Evolutionary conservation across 2,797 vertebrate genomes (phyloP), one percentile per base, ranked within the genome.

Genomic region (Pampus argenteus): DNA sequence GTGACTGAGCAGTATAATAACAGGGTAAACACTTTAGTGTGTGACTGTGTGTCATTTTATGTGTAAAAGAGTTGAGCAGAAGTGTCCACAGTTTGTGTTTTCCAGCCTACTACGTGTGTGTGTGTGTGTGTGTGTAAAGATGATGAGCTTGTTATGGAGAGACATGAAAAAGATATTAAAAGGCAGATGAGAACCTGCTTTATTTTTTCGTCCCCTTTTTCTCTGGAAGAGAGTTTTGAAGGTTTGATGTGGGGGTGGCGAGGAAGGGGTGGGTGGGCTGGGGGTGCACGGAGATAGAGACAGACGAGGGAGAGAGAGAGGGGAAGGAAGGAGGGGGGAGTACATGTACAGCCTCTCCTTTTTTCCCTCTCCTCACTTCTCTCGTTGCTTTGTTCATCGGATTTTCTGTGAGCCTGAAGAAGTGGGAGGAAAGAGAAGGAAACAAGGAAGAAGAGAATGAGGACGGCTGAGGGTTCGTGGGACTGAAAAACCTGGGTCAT

Each of bases 151-250:
- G 86, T 88, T 91, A 90, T 89, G 86, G 50, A 74, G 66, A 71
- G 58, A 67, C 88, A 91, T 55, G 79, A 61, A 83, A 51, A n/a
- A 4, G 49, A 87, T 86, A 88, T 89, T 87, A 89, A 66, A 86
- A 65, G 72, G 66, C 36, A 49, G 51, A 76, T 59, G 65, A 71
- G 54, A 69, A 54, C 8, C 44, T 60, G 61, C 52, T 48, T 25
- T 26, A 10, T 56, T 56, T 42, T 36, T 40, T 34, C n/a, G n/a
- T 6, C 18, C 9, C 17, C n/a, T 61, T 28, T 54, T 36, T 47
- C 40, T 65, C 6, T 67, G 50, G 58, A 71, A 72, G 66, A 73
- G 81, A 82, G 66, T 85, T 89, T 55, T 61, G 34, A 62, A 75
- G 76, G 72, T 44, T 79, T 60, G 40, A 66, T 74, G 75, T 63